phyloP scores from a whole-genome alignment of 2,888 invertebrate species.

The Loripinus fragilis region DNA sequence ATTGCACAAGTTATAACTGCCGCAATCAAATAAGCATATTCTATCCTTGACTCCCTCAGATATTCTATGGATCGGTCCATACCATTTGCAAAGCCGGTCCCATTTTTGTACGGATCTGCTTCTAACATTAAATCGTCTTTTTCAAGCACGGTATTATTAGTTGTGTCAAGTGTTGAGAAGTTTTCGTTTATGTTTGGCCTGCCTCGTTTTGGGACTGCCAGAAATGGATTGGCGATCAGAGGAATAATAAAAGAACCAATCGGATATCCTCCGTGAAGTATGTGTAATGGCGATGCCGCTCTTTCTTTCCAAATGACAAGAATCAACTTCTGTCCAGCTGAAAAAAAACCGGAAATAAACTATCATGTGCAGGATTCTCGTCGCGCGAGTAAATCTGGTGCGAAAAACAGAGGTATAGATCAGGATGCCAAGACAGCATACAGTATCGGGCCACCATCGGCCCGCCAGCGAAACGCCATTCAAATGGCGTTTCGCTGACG shows the following conservation, averaged over 20 bases:
- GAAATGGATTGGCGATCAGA: constrained; percentile 70
- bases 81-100: too few relatives aligned
- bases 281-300: constrained; percentile 70
- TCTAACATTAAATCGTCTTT: too few relatives aligned
- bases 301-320: constrained; percentile 70
- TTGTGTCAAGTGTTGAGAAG: too few relatives aligned
- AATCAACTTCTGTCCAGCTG: constrained; percentile 71
- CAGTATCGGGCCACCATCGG: too few relatives aligned
- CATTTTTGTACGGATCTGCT: too few relatives aligned
- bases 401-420: too few relatives aligned
- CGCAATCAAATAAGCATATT: constrained; percentile 63
- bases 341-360: constrained; percentile 28
- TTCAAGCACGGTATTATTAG: too few relatives aligned
- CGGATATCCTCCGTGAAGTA: constrained; percentile 73
- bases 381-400: too few relatives aligned
- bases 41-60: constrained; percentile 63
- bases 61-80: constrained; percentile 13
- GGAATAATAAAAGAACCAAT: constrained; percentile 74
- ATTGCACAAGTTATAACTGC: constrained; percentile 51
- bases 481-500: too few relatives aligned
- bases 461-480: too few relatives aligned
- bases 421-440: too few relatives aligned
- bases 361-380: too few relatives aligned
- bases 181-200: neutral
- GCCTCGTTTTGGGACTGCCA: constrained; percentile 50